Conservation (phyloP, 2,888 invertebrate species). For the Geotrupes spiniger region DNA sequence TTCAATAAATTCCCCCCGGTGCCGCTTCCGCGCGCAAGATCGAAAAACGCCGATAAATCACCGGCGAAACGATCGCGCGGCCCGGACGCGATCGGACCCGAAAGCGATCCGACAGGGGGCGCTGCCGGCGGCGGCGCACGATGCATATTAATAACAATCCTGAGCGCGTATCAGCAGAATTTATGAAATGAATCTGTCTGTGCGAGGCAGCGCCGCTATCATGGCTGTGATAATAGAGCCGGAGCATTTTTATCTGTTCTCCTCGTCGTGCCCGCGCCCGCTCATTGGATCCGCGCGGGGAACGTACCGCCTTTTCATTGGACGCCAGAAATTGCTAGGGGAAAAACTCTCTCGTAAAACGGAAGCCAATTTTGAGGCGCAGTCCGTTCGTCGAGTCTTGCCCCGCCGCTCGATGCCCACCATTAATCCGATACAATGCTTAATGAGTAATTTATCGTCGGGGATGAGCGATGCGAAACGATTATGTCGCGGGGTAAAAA, state of each 20-base stretch:
- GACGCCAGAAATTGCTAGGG: conserved; percentile 56
- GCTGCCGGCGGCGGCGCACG: neutral
- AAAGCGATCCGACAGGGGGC: no score
- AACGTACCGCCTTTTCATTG: conserved; percentile 40
- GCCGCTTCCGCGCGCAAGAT: no score
- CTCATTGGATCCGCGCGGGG: conserved; percentile 55
- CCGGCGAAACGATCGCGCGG: no score
- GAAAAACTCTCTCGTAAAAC: conserved; percentile 47
- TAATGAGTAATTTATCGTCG: neutral
- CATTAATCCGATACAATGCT: neutral
- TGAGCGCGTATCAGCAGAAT: conserved; percentile 42
- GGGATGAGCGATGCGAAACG: neutral
- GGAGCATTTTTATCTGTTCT: conserved; percentile 54
- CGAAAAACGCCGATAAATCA: no score
- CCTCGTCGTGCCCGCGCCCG: conserved; percentile 36
- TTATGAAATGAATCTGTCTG: conserved; percentile 49
- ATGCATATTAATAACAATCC: conserved; percentile 45
- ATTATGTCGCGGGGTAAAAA: no score
- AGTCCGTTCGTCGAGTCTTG: conserved; percentile 24
- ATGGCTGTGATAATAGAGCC: conserved; percentile 52
- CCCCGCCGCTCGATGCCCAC: conserved; percentile 9
- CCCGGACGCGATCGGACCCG: no score
- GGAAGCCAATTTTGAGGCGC: conserved; percentile 38
- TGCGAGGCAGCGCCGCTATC: conserved; percentile 48
- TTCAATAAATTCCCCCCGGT: no score